Conservation (phyloP, 2,888 invertebrate species). For the Strigamia maritima region DNA sequence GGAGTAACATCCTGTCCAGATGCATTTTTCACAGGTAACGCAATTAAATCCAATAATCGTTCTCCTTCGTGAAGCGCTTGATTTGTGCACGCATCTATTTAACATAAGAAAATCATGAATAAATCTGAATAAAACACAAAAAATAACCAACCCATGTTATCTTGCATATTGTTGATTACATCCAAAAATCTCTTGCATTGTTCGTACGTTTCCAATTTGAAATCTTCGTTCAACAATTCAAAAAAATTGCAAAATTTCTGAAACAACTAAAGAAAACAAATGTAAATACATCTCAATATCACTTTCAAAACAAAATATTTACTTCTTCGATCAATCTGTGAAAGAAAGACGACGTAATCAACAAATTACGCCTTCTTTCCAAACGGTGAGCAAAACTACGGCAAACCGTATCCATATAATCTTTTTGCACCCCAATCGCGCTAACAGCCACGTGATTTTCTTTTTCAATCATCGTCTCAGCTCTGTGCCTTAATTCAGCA, state of each 20-base stretch:
- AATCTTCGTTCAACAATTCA: slow-evolving; percentile 48
- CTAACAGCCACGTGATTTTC: slow-evolving; percentile 56
- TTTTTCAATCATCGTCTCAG: slow-evolving; percentile 57
- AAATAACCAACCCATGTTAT: neutral
- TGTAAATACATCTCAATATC: slow-evolving; percentile 37
- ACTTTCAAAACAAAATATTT: slow-evolving; percentile 43
- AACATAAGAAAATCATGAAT: neutral
- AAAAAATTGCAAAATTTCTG: slow-evolving; percentile 50
- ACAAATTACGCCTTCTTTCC: slow-evolving; percentile 68
- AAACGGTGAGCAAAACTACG: slow-evolving; percentile 71
- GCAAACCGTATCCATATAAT: slow-evolving; percentile 79
- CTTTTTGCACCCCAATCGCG: slow-evolving; percentile 68
- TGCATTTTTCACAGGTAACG: slow-evolving; percentile 72
- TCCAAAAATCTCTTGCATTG: neutral
- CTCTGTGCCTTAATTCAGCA: slow-evolving; percentile 71
- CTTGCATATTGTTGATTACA: neutral
- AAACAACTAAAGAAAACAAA: slow-evolving; percentile 48
- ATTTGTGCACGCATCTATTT: neutral
- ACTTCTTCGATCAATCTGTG: slow-evolving; percentile 71
- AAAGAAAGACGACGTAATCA: slow-evolving; percentile 71
- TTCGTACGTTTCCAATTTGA: neutral
- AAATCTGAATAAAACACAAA: neutral
- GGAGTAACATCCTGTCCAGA: slow-evolving; percentile 63
- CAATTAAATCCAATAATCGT: slow-evolving; percentile 36
- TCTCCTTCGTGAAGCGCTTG: slow-evolving; percentile 38